Evolutionary conservation across 2,797 vertebrate genomes (phyloP).

Genomic region (Fistularia tabacaria): DNA sequence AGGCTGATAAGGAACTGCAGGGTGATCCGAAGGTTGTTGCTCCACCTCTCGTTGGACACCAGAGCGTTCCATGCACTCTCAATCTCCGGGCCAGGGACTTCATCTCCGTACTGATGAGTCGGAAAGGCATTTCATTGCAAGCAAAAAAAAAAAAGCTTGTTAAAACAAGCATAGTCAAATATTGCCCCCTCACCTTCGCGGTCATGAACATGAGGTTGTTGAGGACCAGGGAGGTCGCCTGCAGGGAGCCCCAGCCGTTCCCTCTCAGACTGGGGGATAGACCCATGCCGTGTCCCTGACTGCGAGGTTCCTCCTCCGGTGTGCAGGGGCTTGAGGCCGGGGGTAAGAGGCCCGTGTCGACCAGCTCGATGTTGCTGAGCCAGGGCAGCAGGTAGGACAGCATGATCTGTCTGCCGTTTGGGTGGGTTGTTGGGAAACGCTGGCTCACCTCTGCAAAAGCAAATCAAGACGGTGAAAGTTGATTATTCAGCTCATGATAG

Average conservation of each 20-base stretch:
- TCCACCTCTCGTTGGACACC: conserved; percentile 97
- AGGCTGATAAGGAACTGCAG: conserved; percentile 97
- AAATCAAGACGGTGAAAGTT: neutral
- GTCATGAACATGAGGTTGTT: conserved; percentile 99
- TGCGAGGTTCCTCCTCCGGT: conserved; percentile 85
- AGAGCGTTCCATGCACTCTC: conserved; percentile 98
- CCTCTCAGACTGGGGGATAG: conserved; percentile 82
- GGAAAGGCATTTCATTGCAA: neutral
- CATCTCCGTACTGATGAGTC: conserved; percentile 87
- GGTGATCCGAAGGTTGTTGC: conserved; percentile 92
- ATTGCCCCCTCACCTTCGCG: conserved; percentile 81
- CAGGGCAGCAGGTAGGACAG: conserved; percentile 95
- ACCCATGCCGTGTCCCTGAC: conserved; percentile 74
- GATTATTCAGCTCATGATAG: neutral
- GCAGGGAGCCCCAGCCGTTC: conserved; percentile 94
- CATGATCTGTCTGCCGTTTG: conserved; percentile 97
- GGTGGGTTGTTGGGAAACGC: conserved; percentile 92
- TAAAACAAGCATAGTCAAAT: conserved; percentile 2
- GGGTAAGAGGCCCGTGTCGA: conserved; percentile 91
- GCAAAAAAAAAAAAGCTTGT: neutral
- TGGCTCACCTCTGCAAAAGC: conserved; percentile 87
- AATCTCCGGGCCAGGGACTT: conserved; percentile 95
- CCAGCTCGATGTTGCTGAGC: conserved; percentile 95
- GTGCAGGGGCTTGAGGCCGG: conserved; percentile 92
- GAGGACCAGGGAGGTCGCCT: conserved; percentile 94